Evolutionary conservation across 2,797 vertebrate species (phyloP).

Genomic region (Erethizon dorsatum): DNA sequence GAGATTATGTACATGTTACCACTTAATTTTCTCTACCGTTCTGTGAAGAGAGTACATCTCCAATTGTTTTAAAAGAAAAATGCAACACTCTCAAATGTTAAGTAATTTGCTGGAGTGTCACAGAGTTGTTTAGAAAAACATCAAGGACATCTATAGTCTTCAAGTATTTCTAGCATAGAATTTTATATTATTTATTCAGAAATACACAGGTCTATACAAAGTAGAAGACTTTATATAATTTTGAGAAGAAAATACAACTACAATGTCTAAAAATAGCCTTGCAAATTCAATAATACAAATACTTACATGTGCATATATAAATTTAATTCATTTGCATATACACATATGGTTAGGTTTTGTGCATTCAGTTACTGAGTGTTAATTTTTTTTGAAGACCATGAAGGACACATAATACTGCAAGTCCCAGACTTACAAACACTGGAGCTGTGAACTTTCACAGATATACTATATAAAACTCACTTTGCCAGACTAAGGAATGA

Average conservation of each 20-base stretch:
- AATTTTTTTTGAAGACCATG: neutral
- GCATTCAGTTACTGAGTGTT: neutral
- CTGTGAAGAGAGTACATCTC: neutral
- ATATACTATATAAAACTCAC: neutral
- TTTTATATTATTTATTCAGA: neutral
- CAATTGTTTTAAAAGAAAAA: neutral
- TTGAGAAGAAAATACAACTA: neutral
- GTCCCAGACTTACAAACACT: neutral
- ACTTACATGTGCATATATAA: neutral
- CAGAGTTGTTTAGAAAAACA: neutral
- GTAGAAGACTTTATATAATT: neutral
- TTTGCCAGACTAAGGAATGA: neutral
- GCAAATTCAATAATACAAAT: neutral
- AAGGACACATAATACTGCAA: neutral
- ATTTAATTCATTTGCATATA: slow-evolving; percentile 10
- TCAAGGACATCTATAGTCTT: neutral
- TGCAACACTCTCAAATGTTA: neutral
- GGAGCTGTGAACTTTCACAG: neutral
- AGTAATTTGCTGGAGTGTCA: neutral
- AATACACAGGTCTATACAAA: neutral
- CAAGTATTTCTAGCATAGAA: neutral
- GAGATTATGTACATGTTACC: neutral
- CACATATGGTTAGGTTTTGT: neutral
- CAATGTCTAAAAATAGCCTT: slow-evolving; percentile 23
- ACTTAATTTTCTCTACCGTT: neutral